Evolutionary conservation across 2,797 vertebrate species (phyloP).

Genomic region (Coregonus suidteri): DNA sequence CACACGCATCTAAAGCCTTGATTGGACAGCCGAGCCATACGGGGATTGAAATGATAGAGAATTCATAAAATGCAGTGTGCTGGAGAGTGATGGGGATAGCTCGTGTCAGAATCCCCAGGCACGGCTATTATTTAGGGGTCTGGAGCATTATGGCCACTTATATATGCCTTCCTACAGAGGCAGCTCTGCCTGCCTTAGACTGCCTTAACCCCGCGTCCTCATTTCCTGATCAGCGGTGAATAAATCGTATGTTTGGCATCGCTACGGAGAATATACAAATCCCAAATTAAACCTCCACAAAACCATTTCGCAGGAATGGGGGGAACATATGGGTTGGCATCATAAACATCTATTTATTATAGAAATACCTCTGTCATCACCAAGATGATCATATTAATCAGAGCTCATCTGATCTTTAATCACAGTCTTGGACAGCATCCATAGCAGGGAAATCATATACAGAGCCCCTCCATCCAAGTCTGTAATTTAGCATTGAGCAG

Average conservation of each 20-base stretch:
- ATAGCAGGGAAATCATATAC: conserved; percentile 60
- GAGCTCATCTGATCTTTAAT: conserved; percentile 74
- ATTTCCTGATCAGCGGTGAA: conserved; percentile 45
- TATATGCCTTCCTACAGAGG: conserved; percentile 50
- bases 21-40: conserved; percentile 66
- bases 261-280: conserved; percentile 49
- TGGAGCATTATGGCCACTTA: conserved; percentile 56
- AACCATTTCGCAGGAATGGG: conserved; percentile 30
- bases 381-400: conserved; percentile 71
- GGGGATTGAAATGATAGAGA: conserved; percentile 65
- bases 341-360: conserved; percentile 68
- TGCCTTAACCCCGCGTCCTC: conserved; percentile 17
- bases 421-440: conserved; percentile 62
- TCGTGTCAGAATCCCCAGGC: conserved; percentile 57
- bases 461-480: conserved; percentile 42
- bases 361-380: conserved; percentile 65
- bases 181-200: conserved; percentile 33
- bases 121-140: conserved; percentile 63
- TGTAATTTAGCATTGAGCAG: conserved; percentile 47
- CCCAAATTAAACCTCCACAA: conserved; percentile 47
- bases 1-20: conserved; percentile 52
- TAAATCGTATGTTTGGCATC: conserved; percentile 53
- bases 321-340: conserved; percentile 52
- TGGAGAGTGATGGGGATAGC: conserved; percentile 39
- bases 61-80: conserved; percentile 59